Base-by-base conservation (phyloP, 1,140 invertebrate genomes). In the Augochlora pura region DNA sequence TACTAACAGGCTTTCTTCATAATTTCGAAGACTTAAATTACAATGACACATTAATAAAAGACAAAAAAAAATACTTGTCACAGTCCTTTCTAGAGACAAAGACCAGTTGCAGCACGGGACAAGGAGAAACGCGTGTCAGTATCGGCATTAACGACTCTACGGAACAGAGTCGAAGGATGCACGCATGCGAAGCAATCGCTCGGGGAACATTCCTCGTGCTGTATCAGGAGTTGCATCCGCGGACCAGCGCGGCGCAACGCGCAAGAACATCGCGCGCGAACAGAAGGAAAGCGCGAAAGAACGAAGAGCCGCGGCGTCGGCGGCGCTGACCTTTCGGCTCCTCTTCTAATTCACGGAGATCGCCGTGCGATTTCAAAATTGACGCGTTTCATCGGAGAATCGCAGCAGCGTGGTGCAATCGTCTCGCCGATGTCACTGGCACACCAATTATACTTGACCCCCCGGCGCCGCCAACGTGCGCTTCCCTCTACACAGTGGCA, bases 381-480 rank as follows among this genome's bases (percentile, higher is more conserved):
- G 59, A 64, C 76, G 18, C 32, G 27, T 14, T 8, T 6, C n/a
- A 27, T 21, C 38, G 63, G 12, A 9, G 54, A 62, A 75, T 75
- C 32, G 52, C 25, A 4, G 5, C 27, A 7, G 21, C 23, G 18
- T 39, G 74, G 42, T 27, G 66, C 60, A 81, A 70, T 68, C 32
- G 39, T 52, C 39, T 57, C 52, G 5, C 0, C 39, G 49, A 32
- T 81, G 79, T 81, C 69, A 77, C 67, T 39, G 60, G 74, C 67
- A 70, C 52, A 62, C 54, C 80, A 77, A 77, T 81, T 76, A 81
- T 64, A 52, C 68, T 77, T 71, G 68, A 71, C 74, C 74, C 59
- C 25, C 18, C 32, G 32, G 32, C 32, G 69, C 12, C 64, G 32
- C n/a, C 66, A 27, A 71, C 49, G 59, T 49, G 49, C 72, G 65